A percentile compares a stretch with the other conserved stretches of the same genome.
Conservation (phyloP, 2,113 vertebrate species). For the Rissa tridactyla region DNA sequence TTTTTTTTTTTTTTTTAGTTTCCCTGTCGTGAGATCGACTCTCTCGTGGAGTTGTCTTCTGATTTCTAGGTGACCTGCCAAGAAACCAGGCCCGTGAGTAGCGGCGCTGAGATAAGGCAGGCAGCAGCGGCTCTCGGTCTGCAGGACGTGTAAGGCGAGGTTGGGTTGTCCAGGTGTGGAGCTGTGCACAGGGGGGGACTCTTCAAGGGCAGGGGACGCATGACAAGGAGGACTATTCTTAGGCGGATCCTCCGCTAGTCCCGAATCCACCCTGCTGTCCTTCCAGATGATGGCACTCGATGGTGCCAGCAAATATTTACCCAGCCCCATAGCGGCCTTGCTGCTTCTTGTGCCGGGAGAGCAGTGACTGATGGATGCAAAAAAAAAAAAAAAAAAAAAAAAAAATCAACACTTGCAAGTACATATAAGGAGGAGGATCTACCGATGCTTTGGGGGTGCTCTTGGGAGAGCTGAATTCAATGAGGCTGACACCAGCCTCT, state of each 20-base stretch:
- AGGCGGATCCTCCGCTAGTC: neutral
- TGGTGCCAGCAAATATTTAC: slow-evolving; percentile 13
- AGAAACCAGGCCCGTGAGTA: neutral
- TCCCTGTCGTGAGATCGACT: neutral
- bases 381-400: neutral
- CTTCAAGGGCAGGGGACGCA: neutral
- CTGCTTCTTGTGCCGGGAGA: neutral
- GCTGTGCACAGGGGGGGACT: neutral
- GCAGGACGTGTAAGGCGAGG: neutral
- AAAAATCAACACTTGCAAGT: neutral
- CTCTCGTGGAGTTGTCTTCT: neutral
- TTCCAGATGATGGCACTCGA: neutral
- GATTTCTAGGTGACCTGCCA: neutral
- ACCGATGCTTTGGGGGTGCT: fast-evolving
- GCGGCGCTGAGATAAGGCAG: neutral
- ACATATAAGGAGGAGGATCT: neutral
- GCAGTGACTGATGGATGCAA: neutral
- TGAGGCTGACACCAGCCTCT: neutral
- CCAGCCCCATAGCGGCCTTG: neutral
- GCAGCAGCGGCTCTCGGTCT: neutral
- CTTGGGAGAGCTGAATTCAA: neutral
- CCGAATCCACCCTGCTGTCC: neutral
- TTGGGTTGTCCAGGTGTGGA: neutral
- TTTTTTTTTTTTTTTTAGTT: neutral
- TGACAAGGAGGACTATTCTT: slow-evolving; percentile 12